Conservation (phyloP, 2,888 invertebrate genomes). For the Girardia tigrina region DNA sequence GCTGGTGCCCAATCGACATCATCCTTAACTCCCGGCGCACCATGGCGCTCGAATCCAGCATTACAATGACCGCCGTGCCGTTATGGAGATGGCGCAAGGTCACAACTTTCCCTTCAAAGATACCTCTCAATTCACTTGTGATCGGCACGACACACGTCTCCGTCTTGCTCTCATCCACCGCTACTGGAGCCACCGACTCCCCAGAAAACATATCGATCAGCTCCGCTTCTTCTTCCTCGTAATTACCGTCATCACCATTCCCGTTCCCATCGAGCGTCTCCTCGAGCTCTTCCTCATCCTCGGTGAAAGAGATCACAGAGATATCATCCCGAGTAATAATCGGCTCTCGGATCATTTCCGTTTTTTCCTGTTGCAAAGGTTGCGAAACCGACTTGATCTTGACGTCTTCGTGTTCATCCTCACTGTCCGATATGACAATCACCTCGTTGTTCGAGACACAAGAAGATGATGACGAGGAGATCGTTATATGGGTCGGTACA, state of each 20-base stretch:
- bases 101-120: background rate
- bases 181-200: background rate
- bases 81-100: background rate
- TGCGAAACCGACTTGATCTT: background rate
- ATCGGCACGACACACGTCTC: background rate
- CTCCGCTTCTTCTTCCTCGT: background rate
- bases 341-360: background rate
- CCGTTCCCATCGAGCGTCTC: background rate
- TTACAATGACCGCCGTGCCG: background rate
- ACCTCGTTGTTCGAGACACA: background rate
- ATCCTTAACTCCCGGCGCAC: background rate
- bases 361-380: background rate
- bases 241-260: background rate
- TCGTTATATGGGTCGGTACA: too few relatives aligned
- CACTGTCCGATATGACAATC: conserved; percentile 11
- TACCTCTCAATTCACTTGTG: background rate
- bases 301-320: background rate
- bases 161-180: background rate
- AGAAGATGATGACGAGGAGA: too few relatives aligned
- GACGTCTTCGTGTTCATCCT: background rate
- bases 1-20: background rate
- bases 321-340: background rate
- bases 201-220: background rate
- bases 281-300: background rate
- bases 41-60: background rate